These are phyloP conservation scores for Neodiprion lecontei DNA, from an alignment of 1,140 invertebrate species.

Conservation along the genomic window DNA sequence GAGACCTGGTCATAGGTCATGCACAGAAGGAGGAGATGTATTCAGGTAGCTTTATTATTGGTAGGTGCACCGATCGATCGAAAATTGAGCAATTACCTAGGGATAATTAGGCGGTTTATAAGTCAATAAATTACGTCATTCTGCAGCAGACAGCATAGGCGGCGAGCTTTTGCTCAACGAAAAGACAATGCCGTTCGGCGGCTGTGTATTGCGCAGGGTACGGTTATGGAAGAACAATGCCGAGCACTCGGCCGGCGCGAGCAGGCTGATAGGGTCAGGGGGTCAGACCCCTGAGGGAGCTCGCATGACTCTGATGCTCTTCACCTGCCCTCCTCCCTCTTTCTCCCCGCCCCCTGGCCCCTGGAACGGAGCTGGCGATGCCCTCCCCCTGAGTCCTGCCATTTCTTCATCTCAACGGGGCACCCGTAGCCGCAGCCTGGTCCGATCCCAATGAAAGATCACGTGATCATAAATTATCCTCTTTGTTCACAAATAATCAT, in stretches of 20 bases:
- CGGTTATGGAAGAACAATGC: slow-evolving; percentile 8
- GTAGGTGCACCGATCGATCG: slow-evolving; percentile 28
- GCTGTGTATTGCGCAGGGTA: background rate
- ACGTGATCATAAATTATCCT: background rate
- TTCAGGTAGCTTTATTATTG: slow-evolving; percentile 29
- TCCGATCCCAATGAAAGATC: background rate
- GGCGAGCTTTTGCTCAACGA: slow-evolving; percentile 10
- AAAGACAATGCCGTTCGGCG: slow-evolving; percentile 43
- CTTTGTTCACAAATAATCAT: slow-evolving; percentile 2
- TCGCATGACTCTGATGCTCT: slow-evolving; percentile 49
- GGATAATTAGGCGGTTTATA: slow-evolving; percentile 50
- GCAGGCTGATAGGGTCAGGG: slow-evolving; percentile 51
- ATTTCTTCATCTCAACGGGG: slow-evolving; percentile 7
- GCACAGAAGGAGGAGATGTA: background rate
- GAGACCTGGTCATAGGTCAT: slow-evolving; percentile 4
- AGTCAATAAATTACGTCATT: slow-evolving; percentile 39
- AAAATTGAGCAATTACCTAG: slow-evolving; percentile 51
- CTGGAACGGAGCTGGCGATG: too few species aligned
- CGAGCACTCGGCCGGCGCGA: slow-evolving; percentile 35
- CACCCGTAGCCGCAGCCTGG: background rate
- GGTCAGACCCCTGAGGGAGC: slow-evolving; percentile 57
- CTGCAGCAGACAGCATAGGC: slow-evolving; percentile 26
- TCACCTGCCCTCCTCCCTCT: slow-evolving; percentile 30
- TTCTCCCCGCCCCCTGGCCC: slow-evolving; percentile 15
- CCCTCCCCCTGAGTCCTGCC: slow-evolving; percentile 6